Evolutionary conservation across 2,113 vertebrate species (phyloP), one percentile per base, ranked within the genome.

Genomic region (Neomonachus schauinslandi): DNA sequence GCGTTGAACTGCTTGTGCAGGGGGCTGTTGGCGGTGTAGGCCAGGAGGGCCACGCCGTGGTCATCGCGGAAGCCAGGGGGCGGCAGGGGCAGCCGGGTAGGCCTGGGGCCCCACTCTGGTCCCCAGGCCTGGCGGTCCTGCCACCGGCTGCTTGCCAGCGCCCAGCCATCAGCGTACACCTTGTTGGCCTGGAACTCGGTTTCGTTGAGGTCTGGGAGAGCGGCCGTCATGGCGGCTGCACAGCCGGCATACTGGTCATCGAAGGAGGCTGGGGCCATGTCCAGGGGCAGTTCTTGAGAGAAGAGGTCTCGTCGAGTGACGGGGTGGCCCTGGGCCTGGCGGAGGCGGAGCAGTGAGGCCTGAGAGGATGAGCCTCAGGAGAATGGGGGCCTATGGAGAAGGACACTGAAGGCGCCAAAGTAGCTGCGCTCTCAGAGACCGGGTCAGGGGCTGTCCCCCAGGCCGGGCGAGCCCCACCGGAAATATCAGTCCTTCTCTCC

Each of bases 201-300:
- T 86, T 4, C 94, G 94, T 99, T 99, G 81, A 99, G 98, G 3
- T 97, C 97, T 0, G 57, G 26, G 33, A 99, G 96, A 28, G 96
- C 95, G 0, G 83, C 89, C 5, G 53, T 83, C 98, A 99, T 99
- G 63, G 46, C 42, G 2, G 2, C 33, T 0, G 28, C 61, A 46
- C 99, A 99, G 72, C 98, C 98, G 1, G 1, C 53, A 5, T 99
- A 99, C 94, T 98, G 98, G 93, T 99, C 99, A 0, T 99, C 98
- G 0, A 98, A 99, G 80, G 98, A 98, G 31, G 42, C 59, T 7
- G 5, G 55, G 28, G 98, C 98, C 98, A 98, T 98, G 86, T 98
- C 97, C 39, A 99, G 91, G 0, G 18, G n/a, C 1, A 57, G n/a
- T 93, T 98, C 98, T 80, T 79, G 77, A 4, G 95, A 18, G 24